A percentile compares a stretch with the other conserved stretches of the same genome.
Conservation (phyloP, 1,140 invertebrate species). For the Brachionus asplanchnoidis region DNA sequence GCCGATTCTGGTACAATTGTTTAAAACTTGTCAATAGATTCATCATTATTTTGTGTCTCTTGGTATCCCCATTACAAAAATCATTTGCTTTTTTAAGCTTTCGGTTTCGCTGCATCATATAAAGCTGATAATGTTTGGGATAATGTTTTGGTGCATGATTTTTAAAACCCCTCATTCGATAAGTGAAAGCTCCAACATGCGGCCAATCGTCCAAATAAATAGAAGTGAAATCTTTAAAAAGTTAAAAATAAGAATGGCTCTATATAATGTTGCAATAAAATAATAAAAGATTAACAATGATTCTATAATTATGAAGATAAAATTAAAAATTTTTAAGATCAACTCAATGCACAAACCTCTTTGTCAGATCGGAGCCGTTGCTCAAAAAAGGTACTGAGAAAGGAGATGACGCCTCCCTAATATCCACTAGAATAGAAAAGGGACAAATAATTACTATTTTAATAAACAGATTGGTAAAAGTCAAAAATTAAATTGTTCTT, state of each 20-base stretch:
- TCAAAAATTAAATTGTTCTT: too few relatives aligned
- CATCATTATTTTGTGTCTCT: background rate
- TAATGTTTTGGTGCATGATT: constrained; percentile 81
- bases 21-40: background rate
- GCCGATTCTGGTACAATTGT: background rate
- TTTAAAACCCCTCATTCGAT: constrained; percentile 79
- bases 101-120: background rate
- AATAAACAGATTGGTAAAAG: too few relatives aligned
- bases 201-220: constrained; percentile 81
- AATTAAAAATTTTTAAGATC: too few relatives aligned
- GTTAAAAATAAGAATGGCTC: background rate
- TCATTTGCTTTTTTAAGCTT: background rate
- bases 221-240: constrained; percentile 63
- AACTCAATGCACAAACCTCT: too few relatives aligned
- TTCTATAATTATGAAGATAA: too few relatives aligned
- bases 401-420: too few relatives aligned
- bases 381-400: too few relatives aligned
- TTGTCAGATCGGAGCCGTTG: too few relatives aligned
- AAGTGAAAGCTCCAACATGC: constrained; percentile 78
- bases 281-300: too few relatives aligned
- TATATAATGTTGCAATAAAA: too few relatives aligned
- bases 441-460: too few relatives aligned
- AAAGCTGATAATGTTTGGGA: constrained; percentile 71
- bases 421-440: too few relatives aligned
- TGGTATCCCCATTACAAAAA: background rate